Percentiles rank a stretch among this genome's conserved stretches.
Conservation (phyloP, 37 sponge, comb jelly and placozoan species). For the Spongia lamella region DNA sequence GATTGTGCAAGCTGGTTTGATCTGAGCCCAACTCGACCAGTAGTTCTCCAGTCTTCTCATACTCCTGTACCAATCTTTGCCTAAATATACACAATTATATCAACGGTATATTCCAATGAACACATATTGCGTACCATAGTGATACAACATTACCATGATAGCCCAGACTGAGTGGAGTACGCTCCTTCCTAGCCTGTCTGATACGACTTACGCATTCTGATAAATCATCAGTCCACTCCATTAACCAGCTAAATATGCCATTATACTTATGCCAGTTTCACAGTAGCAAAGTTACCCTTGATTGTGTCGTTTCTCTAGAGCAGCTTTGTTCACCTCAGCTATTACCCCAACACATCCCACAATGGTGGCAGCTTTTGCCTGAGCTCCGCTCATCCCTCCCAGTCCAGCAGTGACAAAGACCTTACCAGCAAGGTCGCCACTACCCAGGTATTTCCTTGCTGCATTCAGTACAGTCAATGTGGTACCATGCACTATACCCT, state of each 20-base stretch:
- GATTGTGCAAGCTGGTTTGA: conserved; percentile 98
- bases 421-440: conserved; percentile 78
- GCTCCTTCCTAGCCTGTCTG: conserved; percentile 48
- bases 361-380: conserved; percentile 93
- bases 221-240: conserved; percentile 75
- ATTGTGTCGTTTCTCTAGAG: conserved; percentile 70
- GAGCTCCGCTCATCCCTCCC: conserved; percentile 99
- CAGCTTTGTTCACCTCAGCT: conserved; percentile 86
- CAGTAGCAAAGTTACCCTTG: conserved; percentile 45
- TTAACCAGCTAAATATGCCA: conserved; percentile 65
- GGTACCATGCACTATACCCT: conserved; percentile 99
- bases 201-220: conserved; percentile 70
- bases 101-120: background rate
- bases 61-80: conserved; percentile 85
- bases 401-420: conserved; percentile 93
- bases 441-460: conserved; percentile 80
- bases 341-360: conserved; percentile 95
- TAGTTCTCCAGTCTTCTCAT: conserved; percentile 83
- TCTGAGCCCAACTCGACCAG: conserved; percentile 94
- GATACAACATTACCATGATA: conserved; percentile 93
- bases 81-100: conserved; percentile 16
- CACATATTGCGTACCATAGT: conserved; percentile 69
- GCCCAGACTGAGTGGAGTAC: conserved; percentile 75
- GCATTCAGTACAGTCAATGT: conserved; percentile 91
- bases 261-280: too few species aligned